Evolutionary conservation across 2,797 vertebrate species (phyloP), one percentile per base, ranked within the genome.

Genomic region (Halcyon chelicuti): DNA sequence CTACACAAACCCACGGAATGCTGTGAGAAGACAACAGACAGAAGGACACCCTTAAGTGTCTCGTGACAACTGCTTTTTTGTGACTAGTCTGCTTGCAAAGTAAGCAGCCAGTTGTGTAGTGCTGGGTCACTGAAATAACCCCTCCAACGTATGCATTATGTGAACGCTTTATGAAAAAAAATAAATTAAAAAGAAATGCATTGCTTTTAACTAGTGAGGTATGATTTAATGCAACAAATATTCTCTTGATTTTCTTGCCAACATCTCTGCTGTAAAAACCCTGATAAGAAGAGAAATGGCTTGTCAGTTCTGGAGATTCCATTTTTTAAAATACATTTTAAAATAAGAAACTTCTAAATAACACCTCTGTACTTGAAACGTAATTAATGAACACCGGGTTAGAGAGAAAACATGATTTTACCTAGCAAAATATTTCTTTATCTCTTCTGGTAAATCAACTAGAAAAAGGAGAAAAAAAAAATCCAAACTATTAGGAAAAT

Each of bases 331-430:
- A 86, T 12, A 75, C 40, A 29, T 54, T 72, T 95, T 86, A 66
- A 92, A 95, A 81, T 61, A 96, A 72, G 75, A 68, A 80, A 58
- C 51, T 89, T 96, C 73, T 88, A 66, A 95, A 90, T 76, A 97
- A 84, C 71, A 44, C 12, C 20, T 35, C 31, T 18, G 8, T 55
- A 86, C 12, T 70, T 74, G 87, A 76, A 95, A 86, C 28, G 37
- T 22, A 83, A 82, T 72, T 63, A 25, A 17, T 58, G 67, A 96
- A 70, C n/a, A 92, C 23, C 86, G 72, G 60, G 14, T 2, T 65
- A 44, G 80, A 94, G 42, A 94, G 52, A 92, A 97, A 96, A 95
- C 12, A 72, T 66, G 31, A 92, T 93, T 85, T 78, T 94, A 93
- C 39, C 40, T 89, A 49, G 71, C 31, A 93, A 71, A 62, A 9